Conservation (phyloP, 2,888 invertebrate genomes). For the Acheta domesticus region DNA sequence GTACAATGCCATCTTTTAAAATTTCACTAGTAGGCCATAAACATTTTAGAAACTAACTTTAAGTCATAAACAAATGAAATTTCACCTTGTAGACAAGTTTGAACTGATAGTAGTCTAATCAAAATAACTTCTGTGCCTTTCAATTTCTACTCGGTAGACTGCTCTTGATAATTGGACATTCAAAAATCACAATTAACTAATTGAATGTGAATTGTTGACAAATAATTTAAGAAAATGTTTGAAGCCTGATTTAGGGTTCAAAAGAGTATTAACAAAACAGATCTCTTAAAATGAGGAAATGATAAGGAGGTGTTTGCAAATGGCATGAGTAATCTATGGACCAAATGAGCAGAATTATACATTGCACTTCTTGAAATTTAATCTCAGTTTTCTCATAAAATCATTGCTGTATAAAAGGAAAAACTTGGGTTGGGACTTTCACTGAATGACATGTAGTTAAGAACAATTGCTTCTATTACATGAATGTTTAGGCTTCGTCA, state of each 20-base stretch:
- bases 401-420: not conserved
- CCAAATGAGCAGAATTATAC: not conserved
- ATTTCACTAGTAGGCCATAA: too few species aligned
- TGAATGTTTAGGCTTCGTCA: too few species aligned
- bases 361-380: not conserved
- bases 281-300: not conserved
- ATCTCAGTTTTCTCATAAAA: not conserved
- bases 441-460: not conserved
- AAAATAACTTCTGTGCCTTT: constrained; percentile 12
- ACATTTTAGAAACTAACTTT: too few species aligned
- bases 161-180: not conserved
- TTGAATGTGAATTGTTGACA: not conserved
- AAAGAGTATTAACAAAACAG: not conserved
- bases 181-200: not conserved
- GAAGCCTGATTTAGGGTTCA: not conserved
- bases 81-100: not conserved
- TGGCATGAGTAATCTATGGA: not conserved
- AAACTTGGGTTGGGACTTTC: constrained; percentile 7
- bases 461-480: too few species aligned
- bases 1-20: too few species aligned
- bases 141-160: not conserved
- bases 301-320: not conserved
- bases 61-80: not conserved
- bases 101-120: not conserved
- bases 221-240: not conserved